Conservation (phyloP, 92 coral and sea anemone species). For the Plumapathes pennacea region DNA sequence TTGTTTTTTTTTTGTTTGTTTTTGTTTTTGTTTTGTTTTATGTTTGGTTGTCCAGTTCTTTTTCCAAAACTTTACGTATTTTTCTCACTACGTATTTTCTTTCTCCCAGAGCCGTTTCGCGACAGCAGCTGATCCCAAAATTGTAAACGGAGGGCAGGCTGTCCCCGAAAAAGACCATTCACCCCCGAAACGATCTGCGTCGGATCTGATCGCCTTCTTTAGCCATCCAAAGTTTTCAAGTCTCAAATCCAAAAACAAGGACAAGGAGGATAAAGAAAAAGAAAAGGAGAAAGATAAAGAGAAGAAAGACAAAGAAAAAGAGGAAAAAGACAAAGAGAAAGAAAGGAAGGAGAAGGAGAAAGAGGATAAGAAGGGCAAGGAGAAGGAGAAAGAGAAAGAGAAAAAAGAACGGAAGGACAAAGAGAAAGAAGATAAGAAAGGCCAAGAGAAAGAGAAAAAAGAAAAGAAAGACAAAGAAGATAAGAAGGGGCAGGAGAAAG, state of each 20-base stretch:
- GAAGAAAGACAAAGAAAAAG: background rate
- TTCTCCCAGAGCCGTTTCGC: too few relatives aligned
- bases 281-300: background rate
- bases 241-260: constrained; percentile 15
- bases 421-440: constrained; percentile 17
- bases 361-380: background rate
- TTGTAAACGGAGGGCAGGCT: background rate
- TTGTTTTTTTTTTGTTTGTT: too few relatives aligned
- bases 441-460: background rate
- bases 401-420: constrained; percentile 17
- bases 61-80: too few relatives aligned
- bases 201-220: constrained; percentile 55
- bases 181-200: constrained; percentile 37
- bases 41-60: too few relatives aligned
- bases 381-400: constrained; percentile 21
- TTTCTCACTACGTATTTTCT: too few relatives aligned
- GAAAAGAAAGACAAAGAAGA: background rate
- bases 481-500: background rate
- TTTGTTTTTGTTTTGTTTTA: too few relatives aligned
- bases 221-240: constrained; percentile 42
- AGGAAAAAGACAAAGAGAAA: background rate
- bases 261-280: constrained; percentile 6
- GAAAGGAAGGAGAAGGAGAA: background rate
- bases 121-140: too few relatives aligned
- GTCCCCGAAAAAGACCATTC: constrained; percentile 15